Evolutionary conservation across 2,797 vertebrate species (phyloP), one percentile per base, ranked within the genome.

Genomic region (Prunella strophiata): DNA sequence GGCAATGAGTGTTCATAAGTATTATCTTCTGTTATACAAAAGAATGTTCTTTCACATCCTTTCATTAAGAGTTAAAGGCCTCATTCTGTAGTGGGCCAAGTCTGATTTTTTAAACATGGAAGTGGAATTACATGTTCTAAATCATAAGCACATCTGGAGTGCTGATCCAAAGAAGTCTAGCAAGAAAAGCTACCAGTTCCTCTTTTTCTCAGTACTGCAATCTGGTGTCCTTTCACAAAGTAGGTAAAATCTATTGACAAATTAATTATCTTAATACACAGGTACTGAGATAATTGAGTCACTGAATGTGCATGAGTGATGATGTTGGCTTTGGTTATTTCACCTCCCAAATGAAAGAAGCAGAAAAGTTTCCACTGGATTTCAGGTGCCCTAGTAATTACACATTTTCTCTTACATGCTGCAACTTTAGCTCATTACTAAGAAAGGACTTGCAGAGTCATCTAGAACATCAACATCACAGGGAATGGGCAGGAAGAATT

Each of bases 11-110:
- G 40, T 70, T 93, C 72, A 19, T 57, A 94, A 91, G 63, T 92
- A 58, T 94, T 91, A 86, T 94, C 91, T 96, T 95, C 91, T 91
- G 26, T 93, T 84, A 85, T 68, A 76, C 26, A 81, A 93, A 94
- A 75, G 9, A 66, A 85, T 51, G 17, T 78, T 90, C 30, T 58
- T 96, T 86, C 71, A 77, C 13, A 79, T 79, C 13, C 58, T 96
- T 96, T 91, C 34, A 77, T 91, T 89, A 93, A 80, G 48, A 32
- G 27, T 78, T 94, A 72, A 85, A 93, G 30, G n/a, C 13, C 9
- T 83, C 27, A 54, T 80, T 81, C 45, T 50, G 15, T 40, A 38
- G 22, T 81, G 22, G 36, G 26, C 19, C 34, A 77, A 76, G 22
- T 71, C 54, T 77, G 70, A 67, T 70, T 89, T 91, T 95, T 95